Conservation (phyloP, 2,888 invertebrate genomes). For the Tromatobia lineatoria region DNA sequence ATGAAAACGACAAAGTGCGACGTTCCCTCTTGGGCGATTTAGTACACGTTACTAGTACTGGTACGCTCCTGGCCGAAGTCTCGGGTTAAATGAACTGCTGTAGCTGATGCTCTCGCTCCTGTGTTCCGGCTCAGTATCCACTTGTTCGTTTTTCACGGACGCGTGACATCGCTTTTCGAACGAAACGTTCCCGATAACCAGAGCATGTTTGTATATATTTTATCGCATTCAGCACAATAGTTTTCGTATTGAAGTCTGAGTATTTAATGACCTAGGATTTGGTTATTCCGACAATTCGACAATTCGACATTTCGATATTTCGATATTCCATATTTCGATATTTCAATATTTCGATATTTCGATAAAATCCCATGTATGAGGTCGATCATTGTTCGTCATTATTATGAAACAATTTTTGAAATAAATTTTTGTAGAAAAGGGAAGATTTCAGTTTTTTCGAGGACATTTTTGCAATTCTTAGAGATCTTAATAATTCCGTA, state of each 20-base stretch:
- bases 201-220: neutral
- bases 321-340: no score
- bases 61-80: conserved; percentile 58
- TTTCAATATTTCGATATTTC: no score
- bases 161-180: no score
- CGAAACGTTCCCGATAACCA: neutral
- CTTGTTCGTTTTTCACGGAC: conserved; percentile 14
- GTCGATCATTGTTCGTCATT: no score
- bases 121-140: neutral
- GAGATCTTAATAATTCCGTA: neutral
- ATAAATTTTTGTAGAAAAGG: neutral
- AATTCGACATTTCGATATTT: no score
- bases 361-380: no score
- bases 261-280: neutral
- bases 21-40: conserved; percentile 66
- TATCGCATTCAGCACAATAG: neutral
- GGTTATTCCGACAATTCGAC: no score
- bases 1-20: conserved; percentile 68
- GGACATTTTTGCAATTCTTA: neutral
- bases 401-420: neutral
- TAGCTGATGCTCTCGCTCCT: conserved; percentile 16
- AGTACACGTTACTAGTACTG: conserved; percentile 56
- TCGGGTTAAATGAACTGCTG: conserved; percentile 62
- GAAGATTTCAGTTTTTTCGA: neutral
- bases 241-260: neutral